Evolutionary conservation across 1,140 invertebrate species (phyloP), one percentile per base, ranked within the genome.

Genomic region (Drosophila obscura): DNA sequence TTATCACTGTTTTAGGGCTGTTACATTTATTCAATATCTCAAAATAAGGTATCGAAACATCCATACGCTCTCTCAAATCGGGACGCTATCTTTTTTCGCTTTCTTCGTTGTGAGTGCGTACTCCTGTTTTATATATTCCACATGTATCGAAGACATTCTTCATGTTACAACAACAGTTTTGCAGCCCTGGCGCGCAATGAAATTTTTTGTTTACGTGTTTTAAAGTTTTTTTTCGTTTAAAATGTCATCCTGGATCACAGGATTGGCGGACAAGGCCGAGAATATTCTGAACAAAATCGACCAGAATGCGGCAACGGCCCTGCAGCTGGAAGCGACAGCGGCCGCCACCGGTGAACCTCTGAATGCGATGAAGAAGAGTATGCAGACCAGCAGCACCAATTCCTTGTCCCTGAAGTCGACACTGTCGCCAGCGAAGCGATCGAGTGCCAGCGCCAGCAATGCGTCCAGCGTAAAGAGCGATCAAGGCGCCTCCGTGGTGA

Each of bases 261-360:
- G 95, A 73, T 93, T 97, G 44, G 96, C 96, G 62, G 96, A 95
- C 28, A 96, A 96, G 90, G 96, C 96, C 39, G 97, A 97, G 91
- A 94, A 95, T 90, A 94, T 97, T 39, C 91, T 97, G 8, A 97
- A 97, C 90, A 96, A 96, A 93, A 94, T 97, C 35, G 97, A 97
- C 83, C 93, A 96, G 84, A 96, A 95, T 92, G 96, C 96, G n/a
- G 96, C 96, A 0, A 94, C 94, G 15, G 96, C 95, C 2, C 55
- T 87, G 22, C 83, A 87, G 1, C 71, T 46, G 0, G 83, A 87
- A 7, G 60, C 44, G n/a, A 13, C 51, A 28, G 31, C 7, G 11
- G 2, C 24, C 1, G 24, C 9, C n/a, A 35, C 64, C 2, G 64
- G 64, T 8, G 22, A 58, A 2, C 43, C 76, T 39, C 31, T 44